phyloP scores from a whole-genome alignment of 2,888 invertebrate species.

The Drosophila stalkeri region DNA sequence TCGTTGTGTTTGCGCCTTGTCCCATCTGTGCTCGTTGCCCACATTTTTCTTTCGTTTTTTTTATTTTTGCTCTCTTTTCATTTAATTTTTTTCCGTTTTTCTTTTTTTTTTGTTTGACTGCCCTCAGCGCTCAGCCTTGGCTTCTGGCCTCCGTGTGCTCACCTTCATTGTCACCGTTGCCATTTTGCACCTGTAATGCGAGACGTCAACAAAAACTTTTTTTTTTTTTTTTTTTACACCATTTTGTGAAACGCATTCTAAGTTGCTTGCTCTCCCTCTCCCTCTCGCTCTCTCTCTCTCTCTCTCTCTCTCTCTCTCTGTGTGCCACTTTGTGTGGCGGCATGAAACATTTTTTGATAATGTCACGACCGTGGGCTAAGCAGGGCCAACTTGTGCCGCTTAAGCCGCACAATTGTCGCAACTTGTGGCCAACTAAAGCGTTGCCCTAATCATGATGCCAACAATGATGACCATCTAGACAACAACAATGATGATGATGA shows the following conservation, averaged over 20 bases:
- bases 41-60: neutral
- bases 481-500: conserved; percentile 15
- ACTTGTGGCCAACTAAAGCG: conserved; percentile 42
- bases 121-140: neutral
- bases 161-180: conserved; percentile 32
- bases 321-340: conserved; percentile 28
- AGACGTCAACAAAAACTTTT: conserved; percentile 63
- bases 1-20: conserved; percentile 27
- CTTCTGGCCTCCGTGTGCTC: conserved; percentile 1
- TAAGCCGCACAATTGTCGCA: conserved; percentile 59
- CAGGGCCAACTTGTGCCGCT: conserved; percentile 55
- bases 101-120: too few relatives aligned
- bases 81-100: neutral
- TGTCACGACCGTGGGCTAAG: conserved; percentile 58
- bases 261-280: conserved; percentile 11
- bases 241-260: conserved; percentile 61
- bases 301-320: conserved; percentile 1
- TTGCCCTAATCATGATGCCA: conserved; percentile 28
- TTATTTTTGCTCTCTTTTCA: neutral
- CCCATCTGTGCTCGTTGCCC: conserved; percentile 15
- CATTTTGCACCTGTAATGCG: conserved; percentile 64
- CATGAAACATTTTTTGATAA: conserved; percentile 58
- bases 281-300: neutral
- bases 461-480: neutral
- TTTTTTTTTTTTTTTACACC: conserved; percentile 56